A percentile compares a stretch with the other conserved stretches of the same genome.
These are phyloP conservation scores for Pristionchus arcanus DNA, from an alignment of 2,888 invertebrate species.

Conservation along the genomic window DNA sequence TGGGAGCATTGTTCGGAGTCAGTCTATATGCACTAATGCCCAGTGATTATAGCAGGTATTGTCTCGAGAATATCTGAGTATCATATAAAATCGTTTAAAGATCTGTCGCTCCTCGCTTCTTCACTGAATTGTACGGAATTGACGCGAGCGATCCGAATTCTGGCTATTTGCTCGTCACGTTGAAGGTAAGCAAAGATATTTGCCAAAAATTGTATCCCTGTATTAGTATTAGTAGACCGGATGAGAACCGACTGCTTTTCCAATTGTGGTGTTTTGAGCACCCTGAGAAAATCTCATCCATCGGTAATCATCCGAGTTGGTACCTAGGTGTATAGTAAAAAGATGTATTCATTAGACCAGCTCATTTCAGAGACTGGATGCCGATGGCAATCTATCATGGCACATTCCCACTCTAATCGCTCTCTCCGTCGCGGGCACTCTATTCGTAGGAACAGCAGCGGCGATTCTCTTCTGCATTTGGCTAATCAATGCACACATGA, in stretches of 20 bases:
- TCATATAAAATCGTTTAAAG: neutral
- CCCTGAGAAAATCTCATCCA: no score
- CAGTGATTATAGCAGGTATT: conserved; percentile 20
- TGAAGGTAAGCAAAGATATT: neutral
- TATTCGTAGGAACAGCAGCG: neutral
- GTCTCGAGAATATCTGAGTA: neutral
- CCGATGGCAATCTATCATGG: neutral
- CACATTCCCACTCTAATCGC: neutral
- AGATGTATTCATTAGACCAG: neutral
- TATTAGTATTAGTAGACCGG: no score
- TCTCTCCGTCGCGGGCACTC: neutral
- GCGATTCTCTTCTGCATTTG: neutral
- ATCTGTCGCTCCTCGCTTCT: conserved; percentile 18
- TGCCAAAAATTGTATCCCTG: no score
- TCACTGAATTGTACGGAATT: neutral
- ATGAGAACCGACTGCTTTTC: no score
- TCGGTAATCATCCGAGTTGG: no score
- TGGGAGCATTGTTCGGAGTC: neutral
- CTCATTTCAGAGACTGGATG: neutral
- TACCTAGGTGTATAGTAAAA: no score
- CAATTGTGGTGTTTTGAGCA: no score
- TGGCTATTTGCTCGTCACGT: neutral
- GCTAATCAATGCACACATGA: neutral
- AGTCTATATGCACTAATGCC: neutral
- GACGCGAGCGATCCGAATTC: neutral